Base-by-base conservation (phyloP, 2,888 invertebrate genomes). In the Terebella lapidaria region DNA sequence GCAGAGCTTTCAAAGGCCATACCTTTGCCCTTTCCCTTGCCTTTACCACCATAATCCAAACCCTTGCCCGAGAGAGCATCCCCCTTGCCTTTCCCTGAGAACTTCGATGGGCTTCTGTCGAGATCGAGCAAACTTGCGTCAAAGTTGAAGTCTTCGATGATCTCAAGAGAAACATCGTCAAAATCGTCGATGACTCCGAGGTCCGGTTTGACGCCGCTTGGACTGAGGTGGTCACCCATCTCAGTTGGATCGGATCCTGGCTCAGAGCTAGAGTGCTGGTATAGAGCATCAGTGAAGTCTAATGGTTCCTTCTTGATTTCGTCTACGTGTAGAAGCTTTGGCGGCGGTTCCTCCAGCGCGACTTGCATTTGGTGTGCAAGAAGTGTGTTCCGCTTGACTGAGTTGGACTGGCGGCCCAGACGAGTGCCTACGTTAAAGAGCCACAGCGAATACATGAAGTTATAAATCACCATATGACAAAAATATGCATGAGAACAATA, bases 371-470 rank as follows among this genome's bases (percentile, higher is more conserved):
- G 24, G 63, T 63, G 62, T 29, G 61, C 53, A 25, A 66, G 63
- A 46, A 67, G 58, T 24, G 67, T 67, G 35, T 42, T 56, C 20
- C 67, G 63, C 57, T 67, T 67, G 42, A 67, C 59, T 4, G 67
- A 66, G 57, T 67, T 67, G 15, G 67, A 67, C 47, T 67, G 67
- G 25, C 67, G 59, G n/a, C 67, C 67, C 10, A 67, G 57, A 3
- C 67, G 47, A 18, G 67, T 67, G 30, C 67, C 67, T 67, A 59
- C 5, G 22, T 20, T 24, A 49, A 49, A 35, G 10, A 35, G 10
- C 18, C 18, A 35, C 10, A 10, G 18, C 35, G 35, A 15, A 35
- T 15, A 20, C 22, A n/a, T 20, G 5, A 49, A 22, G 18, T 15
- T 22, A 10, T 49, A 10, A 49, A 49, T 49, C 22, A 10, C 22